phyloP scores from a whole-genome alignment of 1,140 invertebrate species.

The Calliphora vicina region DNA sequence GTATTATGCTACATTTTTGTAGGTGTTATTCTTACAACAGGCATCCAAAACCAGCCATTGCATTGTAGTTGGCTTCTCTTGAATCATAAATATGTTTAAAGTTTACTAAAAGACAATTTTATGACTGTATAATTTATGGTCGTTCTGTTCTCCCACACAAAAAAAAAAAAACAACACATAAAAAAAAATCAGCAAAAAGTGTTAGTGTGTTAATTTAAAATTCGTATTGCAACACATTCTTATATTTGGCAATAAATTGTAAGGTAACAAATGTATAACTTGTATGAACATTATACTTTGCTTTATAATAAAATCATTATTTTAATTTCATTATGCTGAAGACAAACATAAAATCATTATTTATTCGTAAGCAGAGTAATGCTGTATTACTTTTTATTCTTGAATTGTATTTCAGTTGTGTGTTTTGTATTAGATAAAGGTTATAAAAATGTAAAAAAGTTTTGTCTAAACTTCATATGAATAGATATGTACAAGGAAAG shows the following conservation, averaged over 20 bases:
- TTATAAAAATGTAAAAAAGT: too few species aligned
- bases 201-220: conserved; percentile 22
- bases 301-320: too few species aligned
- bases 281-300: too few species aligned
- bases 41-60: not conserved
- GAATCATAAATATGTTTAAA: not conserved
- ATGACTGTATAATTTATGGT: conserved; percentile 30
- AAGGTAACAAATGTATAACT: not conserved
- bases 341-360: too few species aligned
- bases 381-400: too few species aligned
- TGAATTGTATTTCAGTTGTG: too few species aligned
- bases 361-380: too few species aligned
- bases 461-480: too few species aligned
- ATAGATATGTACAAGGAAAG: too few species aligned
- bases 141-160: too few species aligned
- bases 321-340: too few species aligned
- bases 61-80: not conserved
- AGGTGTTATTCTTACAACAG: not conserved
- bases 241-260: not conserved
- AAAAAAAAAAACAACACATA: not conserved
- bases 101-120: not conserved
- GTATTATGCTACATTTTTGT: not conserved
- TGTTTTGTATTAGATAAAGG: too few species aligned
- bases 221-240: not conserved
- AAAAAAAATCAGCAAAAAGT: not conserved